Evolutionary conservation across 2,888 invertebrate species (phyloP), one percentile per base, ranked within the genome.

Genomic region (Chirona hameri): DNA sequence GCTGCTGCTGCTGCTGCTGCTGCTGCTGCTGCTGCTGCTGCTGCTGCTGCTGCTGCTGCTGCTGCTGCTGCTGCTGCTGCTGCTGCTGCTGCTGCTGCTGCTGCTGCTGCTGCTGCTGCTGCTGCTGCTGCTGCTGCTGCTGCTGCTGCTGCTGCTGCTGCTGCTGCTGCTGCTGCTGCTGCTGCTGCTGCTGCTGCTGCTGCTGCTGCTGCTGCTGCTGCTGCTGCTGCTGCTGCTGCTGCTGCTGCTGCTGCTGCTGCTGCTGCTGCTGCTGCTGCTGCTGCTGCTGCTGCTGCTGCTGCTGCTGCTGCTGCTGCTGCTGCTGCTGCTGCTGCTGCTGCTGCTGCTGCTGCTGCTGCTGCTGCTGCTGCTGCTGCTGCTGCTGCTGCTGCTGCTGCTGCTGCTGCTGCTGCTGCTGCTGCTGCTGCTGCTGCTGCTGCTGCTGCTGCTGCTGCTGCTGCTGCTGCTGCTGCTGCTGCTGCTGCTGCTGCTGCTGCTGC

Each of bases 171-270:
- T 12, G 79, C 24, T 76, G 79, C 24, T 15, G 12, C 24, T 24
- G 79, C 79, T 76, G 24, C 79, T 76, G 14, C 24, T 24, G 79
- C 24, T 76, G 14, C 12, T 39, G 14, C 79, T 15, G 79, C 79
- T 76, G 79, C 79, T 15, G 79, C 79, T 24, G 24, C 79, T 76
- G 24, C 79, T 15, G 12, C 12, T 76, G 24, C 24, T 76, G 24
- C 79, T 15, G 79, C 79, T 76, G 79, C 79, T 39, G 24, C 79
- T 15, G 79, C 14, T 76, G 79, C 79, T 76, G 79, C 79, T 76
- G 24, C 79, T 12, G 79, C 24, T 76, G 79, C 24, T 15, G 12
- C 24, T 24, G 79, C 79, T 76, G 24, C 79, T 76, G 14, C 24
- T 24, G 79, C 24, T 76, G 14, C 12, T 39, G 14, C 79, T 15